Base-by-base conservation (phyloP, 2,797 vertebrate species). In the Fistularia tabacaria region DNA sequence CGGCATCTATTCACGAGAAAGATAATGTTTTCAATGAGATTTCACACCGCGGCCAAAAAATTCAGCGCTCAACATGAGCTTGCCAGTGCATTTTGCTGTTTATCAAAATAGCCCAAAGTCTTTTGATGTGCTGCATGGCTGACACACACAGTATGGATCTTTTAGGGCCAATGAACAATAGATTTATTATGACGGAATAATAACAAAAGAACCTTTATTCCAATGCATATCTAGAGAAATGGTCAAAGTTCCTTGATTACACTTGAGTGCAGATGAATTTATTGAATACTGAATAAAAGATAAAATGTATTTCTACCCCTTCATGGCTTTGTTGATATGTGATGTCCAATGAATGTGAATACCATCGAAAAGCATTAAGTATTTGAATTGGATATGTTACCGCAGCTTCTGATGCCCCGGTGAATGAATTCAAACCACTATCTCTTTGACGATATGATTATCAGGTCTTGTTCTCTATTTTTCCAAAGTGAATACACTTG, bases 111-210 rank as follows among this genome's bases (percentile, higher is more conserved):
- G 83, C 65, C 56, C 40, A 77, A 66, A 74, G 51, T 43, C 64
- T 81, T 80, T 83, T n/a, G 68, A 69, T 64, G 66, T 77, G 63
- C 58, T 63, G 55, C 54, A 73, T 55, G 73, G 55, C 57, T 73
- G 79, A 73, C 68, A 74, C 53, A 64, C 52, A 62, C 10, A 40
- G 59, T 64, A 60, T 80, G 82, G 60, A 61, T 82, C 65, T 74
- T 73, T 63, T 14, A 15, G 46, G 50, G 50, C 10, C 45, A 62
- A 63, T 66, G 43, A 72, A 74, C 57, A 54, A 54, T 49, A 69
- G 41, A 69, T 68, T 61, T 54, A 53, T 56, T 37, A 54, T 55
- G 52, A 38, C 11, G 14, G 56, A 54, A 37, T 42, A 62, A 53
- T 41, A 47, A 41, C 56, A 13, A 48, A 65, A 79, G 62, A 43